These are phyloP conservation scores for Penaeus chinensis DNA, from an alignment of 1,140 invertebrate genomes.

Conservation along the genomic window DNA sequence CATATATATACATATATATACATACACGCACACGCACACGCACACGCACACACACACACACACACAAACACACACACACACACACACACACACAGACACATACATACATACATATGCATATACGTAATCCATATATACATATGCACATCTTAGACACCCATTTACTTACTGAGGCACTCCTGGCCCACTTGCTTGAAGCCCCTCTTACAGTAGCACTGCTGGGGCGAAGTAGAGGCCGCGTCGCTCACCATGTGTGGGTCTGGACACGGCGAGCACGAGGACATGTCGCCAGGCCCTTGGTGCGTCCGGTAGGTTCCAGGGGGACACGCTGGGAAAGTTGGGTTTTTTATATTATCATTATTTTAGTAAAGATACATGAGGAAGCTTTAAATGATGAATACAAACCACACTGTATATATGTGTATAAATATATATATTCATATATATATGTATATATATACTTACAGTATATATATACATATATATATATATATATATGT, in stretches of 20 bases:
- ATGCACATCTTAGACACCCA: slow-evolving; percentile 51
- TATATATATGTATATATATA: slow-evolving; percentile 26
- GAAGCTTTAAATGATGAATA: background rate
- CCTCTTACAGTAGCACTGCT: slow-evolving; percentile 74
- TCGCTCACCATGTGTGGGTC: slow-evolving; percentile 75
- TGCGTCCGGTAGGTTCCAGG: slow-evolving; percentile 69
- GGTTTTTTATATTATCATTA: background rate
- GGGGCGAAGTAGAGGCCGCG: slow-evolving; percentile 70
- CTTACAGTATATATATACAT: slow-evolving; percentile 11
- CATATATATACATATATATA: background rate
- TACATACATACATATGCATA: background rate
- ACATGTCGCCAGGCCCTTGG: slow-evolving; percentile 71
- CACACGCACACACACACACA: background rate
- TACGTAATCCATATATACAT: too few species aligned
- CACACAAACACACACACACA: too few species aligned
- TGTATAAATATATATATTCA: slow-evolving; percentile 17
- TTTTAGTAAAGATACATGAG: background rate
- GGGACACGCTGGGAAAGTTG: slow-evolving; percentile 68
- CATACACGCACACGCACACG: background rate
- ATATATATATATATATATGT: background rate
- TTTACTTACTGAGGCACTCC: slow-evolving; percentile 71
- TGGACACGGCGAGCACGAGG: slow-evolving; percentile 74
- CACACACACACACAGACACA: too few species aligned
- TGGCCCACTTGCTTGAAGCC: slow-evolving; percentile 71
- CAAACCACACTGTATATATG: background rate